Conservation (phyloP, 2,888 invertebrate species). For the Eupeodes luniger region DNA sequence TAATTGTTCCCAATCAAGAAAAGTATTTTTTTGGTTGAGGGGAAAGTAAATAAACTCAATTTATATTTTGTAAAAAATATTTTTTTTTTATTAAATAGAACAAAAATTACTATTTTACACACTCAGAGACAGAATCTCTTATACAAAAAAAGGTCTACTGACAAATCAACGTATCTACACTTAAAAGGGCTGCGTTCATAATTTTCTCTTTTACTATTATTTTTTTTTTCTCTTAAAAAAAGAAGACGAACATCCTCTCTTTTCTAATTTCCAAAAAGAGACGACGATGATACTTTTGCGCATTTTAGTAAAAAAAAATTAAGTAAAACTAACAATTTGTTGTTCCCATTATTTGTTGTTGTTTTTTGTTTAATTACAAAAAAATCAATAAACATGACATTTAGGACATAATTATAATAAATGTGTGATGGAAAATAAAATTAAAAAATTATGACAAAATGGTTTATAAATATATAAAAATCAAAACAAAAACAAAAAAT, state of each 20-base stretch:
- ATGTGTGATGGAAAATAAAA: conserved; percentile 60
- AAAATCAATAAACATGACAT: conserved; percentile 56
- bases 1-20: neutral
- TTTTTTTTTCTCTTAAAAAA: conserved; percentile 11
- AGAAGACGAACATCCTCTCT: conserved; percentile 31
- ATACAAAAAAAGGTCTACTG: conserved; percentile 51
- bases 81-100: conserved; percentile 82
- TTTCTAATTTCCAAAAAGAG: neutral
- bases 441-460: conserved; percentile 51
- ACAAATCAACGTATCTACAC: conserved; percentile 64
- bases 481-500: conserved; percentile 51
- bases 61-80: conserved; percentile 82
- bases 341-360: conserved; percentile 58
- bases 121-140: conserved; percentile 76
- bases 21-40: neutral
- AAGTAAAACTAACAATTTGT: conserved; percentile 47
- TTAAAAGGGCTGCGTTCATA: conserved; percentile 36
- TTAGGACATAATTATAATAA: conserved; percentile 22
- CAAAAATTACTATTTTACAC: conserved; percentile 81
- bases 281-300: conserved; percentile 7
- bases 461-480: conserved; percentile 72
- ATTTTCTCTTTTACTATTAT: conserved; percentile 11
- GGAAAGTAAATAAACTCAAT: conserved; percentile 60
- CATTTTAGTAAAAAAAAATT: conserved; percentile 9
- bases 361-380: conserved; percentile 47